These are phyloP conservation scores for Napeogenes inachia DNA, from an alignment of 2,888 invertebrate species.

Conservation along the genomic window DNA sequence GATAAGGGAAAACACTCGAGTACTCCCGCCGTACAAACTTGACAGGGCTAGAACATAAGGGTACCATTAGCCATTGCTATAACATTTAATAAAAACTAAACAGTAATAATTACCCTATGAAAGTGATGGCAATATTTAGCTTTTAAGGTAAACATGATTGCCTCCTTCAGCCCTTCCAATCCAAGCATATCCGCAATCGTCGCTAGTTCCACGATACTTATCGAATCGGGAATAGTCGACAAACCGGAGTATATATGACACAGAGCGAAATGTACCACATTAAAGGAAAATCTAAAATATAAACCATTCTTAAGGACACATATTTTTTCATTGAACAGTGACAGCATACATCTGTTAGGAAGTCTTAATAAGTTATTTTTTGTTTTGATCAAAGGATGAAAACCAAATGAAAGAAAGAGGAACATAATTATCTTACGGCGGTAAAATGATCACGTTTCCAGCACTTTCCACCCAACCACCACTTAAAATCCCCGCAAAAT, in stretches of 20 bases:
- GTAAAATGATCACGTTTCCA: slow-evolving; percentile 89
- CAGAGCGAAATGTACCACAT: slow-evolving; percentile 92
- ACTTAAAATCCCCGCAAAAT: slow-evolving; percentile 93
- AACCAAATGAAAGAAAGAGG: no score
- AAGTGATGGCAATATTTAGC: slow-evolving; percentile 95
- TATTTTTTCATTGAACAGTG: no score
- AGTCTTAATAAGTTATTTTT: no score
- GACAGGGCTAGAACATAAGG: slow-evolving; percentile 82
- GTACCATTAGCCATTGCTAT: neutral
- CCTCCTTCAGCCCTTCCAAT: slow-evolving; percentile 93
- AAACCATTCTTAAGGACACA: slow-evolving; percentile 12
- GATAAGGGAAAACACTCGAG: slow-evolving; percentile 92
- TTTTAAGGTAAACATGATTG: slow-evolving; percentile 91
- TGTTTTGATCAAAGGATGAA: neutral
- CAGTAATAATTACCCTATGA: slow-evolving; percentile 82
- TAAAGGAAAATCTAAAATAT: slow-evolving; percentile 84
- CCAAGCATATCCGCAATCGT: slow-evolving; percentile 93
- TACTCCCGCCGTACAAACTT: slow-evolving; percentile 90
- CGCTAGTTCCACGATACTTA: slow-evolving; percentile 91
- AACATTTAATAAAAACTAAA: neutral
- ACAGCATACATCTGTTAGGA: no score
- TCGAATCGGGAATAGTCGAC: slow-evolving; percentile 90
- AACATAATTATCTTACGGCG: slow-evolving; percentile 79
- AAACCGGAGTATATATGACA: slow-evolving; percentile 97
- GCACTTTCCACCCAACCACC: slow-evolving; percentile 89